Conservation (phyloP, 2,113 vertebrate genomes). For the Sorex fumeus region DNA sequence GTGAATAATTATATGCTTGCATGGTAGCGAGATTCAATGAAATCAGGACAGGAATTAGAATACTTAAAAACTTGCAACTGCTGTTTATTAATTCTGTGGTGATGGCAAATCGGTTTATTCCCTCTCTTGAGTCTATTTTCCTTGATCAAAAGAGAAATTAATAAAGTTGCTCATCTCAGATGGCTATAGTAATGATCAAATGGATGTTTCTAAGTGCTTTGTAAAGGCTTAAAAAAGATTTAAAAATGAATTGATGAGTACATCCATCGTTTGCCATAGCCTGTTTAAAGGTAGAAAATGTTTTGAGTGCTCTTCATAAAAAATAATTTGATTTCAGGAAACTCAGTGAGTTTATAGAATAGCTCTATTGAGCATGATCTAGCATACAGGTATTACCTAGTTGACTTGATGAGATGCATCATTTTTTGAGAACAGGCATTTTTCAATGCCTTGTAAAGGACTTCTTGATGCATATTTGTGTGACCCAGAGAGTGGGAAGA, state of each 20-base stretch:
- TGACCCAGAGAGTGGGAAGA: slow-evolving; percentile 22
- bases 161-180: not conserved
- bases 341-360: slow-evolving; percentile 45
- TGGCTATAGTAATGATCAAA: not conserved
- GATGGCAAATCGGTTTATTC: slow-evolving; percentile 47
- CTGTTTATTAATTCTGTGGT: not conserved
- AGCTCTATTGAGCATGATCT: not conserved
- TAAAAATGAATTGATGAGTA: not conserved
- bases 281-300: slow-evolving; percentile 53
- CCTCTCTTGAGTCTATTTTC: slow-evolving; percentile 6
- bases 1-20: not conserved
- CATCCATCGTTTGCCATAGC: not conserved
- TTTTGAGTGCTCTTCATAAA: slow-evolving; percentile 51
- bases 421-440: slow-evolving; percentile 30
- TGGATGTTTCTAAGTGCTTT: slow-evolving; percentile 18
- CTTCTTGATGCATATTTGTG: slow-evolving; percentile 31
- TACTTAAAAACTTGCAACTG: not conserved
- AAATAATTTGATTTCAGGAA: slow-evolving; percentile 59
- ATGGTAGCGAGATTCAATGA: not conserved
- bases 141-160: slow-evolving; percentile 52
- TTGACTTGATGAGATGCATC: not conserved
- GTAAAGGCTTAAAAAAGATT: slow-evolving; percentile 59
- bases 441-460: slow-evolving; percentile 14
- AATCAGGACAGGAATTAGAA: not conserved
- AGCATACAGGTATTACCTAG: not conserved